A percentile compares a stretch with the other conserved stretches of the same genome.
Evolutionary conservation across 2,888 invertebrate species (phyloP).

Genomic region (Cerceris ruficornis): DNA sequence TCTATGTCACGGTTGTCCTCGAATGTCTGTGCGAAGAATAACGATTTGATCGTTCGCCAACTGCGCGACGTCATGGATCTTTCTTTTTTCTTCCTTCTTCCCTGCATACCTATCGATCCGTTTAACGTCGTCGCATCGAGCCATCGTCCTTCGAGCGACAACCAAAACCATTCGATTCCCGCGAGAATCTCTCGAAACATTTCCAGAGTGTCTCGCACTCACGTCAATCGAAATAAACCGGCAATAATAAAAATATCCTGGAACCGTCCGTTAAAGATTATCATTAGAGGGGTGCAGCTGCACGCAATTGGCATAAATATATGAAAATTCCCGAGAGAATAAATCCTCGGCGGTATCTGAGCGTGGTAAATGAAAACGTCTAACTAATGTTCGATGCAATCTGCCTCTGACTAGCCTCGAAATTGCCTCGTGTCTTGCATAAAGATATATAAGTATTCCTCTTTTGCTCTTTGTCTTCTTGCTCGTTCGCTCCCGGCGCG

Average conservation of each 20-base stretch:
- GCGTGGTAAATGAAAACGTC: slow-evolving; percentile 35
- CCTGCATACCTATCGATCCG: background rate
- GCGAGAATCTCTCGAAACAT: too few relatives aligned
- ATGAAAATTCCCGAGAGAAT: slow-evolving; percentile 8
- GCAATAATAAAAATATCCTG: background rate
- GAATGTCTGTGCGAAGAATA: slow-evolving; percentile 33
- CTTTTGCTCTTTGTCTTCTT: slow-evolving; percentile 38
- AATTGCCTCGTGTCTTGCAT: slow-evolving; percentile 67
- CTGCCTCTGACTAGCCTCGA: slow-evolving; percentile 64
- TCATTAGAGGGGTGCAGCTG: too few relatives aligned
- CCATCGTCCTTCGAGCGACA: background rate
- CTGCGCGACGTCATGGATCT: background rate
- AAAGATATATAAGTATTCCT: slow-evolving; percentile 49
- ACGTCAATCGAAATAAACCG: background rate
- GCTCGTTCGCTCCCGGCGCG: slow-evolving; percentile 29
- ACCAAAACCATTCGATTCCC: too few relatives aligned
- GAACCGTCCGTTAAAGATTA: background rate
- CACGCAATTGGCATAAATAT: slow-evolving; percentile 7
- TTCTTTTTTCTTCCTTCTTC: background rate
- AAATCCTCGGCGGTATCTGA: background rate
- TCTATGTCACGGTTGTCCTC: slow-evolving; percentile 22
- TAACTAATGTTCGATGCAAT: slow-evolving; percentile 53
- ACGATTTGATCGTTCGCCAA: slow-evolving; percentile 36
- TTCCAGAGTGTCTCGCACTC: too few relatives aligned
- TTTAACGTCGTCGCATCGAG: background rate